Evolutionary conservation across 30 jellyfish, hydroid and myxozoan species (phyloP), one percentile per base, ranked within the genome.

Genomic region (Mastigias papua): DNA sequence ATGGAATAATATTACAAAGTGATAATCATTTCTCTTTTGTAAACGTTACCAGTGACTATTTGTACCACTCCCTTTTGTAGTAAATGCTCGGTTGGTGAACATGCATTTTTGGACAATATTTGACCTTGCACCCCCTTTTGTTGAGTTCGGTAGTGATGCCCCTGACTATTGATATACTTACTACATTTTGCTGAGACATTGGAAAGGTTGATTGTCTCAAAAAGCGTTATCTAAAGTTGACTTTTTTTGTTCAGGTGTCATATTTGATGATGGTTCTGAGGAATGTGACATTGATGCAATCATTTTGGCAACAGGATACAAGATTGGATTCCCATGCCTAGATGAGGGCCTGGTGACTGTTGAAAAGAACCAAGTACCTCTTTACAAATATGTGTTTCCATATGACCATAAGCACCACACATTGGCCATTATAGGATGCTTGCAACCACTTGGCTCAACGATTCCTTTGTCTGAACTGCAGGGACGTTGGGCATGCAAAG

Each of bases 381-480:
- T 86, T 73, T 93, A 93, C 87, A 93, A 93, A 73, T 83, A 66
- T 34, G 88, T 93, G 1, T 93, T 93, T 73, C 98, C 97, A 0
- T 67, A 92, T 30, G 84, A 75, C 17, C 93, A 72, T 28, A 27
- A 69, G 51, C 91, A 86, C 15, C 92, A 75, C 58, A 93, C 96
- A 19, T 46, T 93, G 94, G 98, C 98, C n/a, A 71, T 87, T 33
- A 51, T 93, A 23, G 98, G 98, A 2, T 87, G 92, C 86, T 29
- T 93, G 31, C 98, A 93, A 58, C 98, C 98, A 8, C 23, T 86
- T 42, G 98, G 98, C 16, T 94, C 98, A 21, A 26, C 87, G 1
- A 93, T 86, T 94, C 98, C 98, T 1, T 48, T 93, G 62, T 76
- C 93, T 21, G 98, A 93, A 35, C 64, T 93, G 65, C 98, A 93